phyloP scores from a whole-genome alignment of 2,888 invertebrate species.

The Heliconius hortense region DNA sequence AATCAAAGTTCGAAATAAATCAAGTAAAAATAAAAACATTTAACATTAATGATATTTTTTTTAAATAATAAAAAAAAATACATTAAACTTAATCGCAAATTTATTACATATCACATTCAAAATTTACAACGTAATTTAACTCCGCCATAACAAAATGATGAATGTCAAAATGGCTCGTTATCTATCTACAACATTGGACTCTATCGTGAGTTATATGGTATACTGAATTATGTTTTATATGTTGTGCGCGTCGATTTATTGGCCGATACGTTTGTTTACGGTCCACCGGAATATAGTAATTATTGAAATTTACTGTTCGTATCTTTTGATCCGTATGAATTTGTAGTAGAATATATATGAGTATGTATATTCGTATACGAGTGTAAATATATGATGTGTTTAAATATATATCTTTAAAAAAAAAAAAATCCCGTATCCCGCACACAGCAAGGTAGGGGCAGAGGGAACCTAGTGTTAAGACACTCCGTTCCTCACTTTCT shows the following conservation, averaged over 20 bases:
- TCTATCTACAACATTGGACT: constrained; percentile 18
- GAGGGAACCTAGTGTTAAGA: too few species aligned
- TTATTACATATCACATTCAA: constrained; percentile 8
- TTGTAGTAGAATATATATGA: neutral
- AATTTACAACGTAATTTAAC: constrained; percentile 23
- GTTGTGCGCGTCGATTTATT: constrained; percentile 18
- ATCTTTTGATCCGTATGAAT: constrained; percentile 14
- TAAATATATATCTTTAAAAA: neutral
- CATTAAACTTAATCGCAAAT: neutral
- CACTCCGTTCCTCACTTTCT: too few species aligned
- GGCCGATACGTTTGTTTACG: constrained; percentile 21
- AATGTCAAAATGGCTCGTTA: constrained; percentile 25
- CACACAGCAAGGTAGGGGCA: too few species aligned
- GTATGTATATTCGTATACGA: neutral
- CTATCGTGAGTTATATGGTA: constrained; percentile 21
- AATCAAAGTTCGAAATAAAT: too few species aligned
- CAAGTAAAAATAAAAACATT: too few species aligned
- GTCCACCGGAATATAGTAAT: constrained; percentile 19
- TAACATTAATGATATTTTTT: too few species aligned
- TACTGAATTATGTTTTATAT: constrained; percentile 25
- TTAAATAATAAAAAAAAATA: neutral
- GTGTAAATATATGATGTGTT: neutral
- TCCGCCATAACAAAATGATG: constrained; percentile 18
- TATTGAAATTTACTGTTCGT: constrained; percentile 21
- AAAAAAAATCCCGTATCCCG: too few species aligned